phyloP scores from a whole-genome alignment of 2,113 vertebrate genomes.

The Ameiurus melas region DNA sequence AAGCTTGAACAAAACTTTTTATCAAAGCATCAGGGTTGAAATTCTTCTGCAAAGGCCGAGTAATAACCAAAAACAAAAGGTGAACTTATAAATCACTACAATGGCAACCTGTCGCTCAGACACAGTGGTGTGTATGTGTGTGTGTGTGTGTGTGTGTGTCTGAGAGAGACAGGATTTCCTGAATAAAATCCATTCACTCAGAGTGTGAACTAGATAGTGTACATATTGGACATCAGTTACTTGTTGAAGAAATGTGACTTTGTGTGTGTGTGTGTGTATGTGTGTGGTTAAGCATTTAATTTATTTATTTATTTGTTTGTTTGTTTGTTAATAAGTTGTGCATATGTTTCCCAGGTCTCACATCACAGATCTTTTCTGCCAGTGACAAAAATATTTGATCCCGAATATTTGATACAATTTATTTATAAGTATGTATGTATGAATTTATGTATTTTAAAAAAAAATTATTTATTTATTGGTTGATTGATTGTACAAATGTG shows the following conservation, averaged over 20 bases:
- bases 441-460: neutral
- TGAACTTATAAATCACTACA: neutral
- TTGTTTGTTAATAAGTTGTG: neutral
- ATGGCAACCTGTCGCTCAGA: neutral
- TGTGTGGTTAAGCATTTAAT: too few relatives aligned
- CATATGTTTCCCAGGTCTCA: too few relatives aligned
- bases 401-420: neutral
- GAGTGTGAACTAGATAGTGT: neutral
- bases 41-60: neutral
- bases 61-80: constrained; percentile 2
- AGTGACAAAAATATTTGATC: neutral
- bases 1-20: constrained; percentile 62
- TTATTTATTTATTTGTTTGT: neutral
- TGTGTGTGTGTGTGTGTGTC: neutral
- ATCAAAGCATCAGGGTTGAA: neutral
- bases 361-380: neutral
- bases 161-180: neutral
- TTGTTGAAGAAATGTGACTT: neutral
- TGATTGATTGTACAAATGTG: neutral
- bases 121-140: neutral
- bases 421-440: constrained; percentile 9
- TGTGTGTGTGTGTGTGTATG: too few relatives aligned
- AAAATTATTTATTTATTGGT: neutral
- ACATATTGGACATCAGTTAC: neutral
- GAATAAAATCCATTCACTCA: neutral